Conservation (phyloP, 2,888 invertebrate genomes). For the Diaprepes abbreviatus region DNA sequence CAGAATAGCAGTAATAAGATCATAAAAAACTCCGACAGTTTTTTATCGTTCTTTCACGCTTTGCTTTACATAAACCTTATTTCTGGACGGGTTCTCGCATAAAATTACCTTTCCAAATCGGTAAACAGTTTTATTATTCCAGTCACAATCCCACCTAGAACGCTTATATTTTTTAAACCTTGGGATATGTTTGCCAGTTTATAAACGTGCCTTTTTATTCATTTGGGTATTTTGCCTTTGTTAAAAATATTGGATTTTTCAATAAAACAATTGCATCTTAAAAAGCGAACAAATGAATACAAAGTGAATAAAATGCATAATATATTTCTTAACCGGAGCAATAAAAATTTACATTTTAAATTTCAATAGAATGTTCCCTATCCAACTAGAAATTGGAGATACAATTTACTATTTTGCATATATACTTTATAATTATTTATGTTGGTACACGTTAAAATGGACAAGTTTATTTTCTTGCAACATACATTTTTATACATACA, state of each 20-base stretch:
- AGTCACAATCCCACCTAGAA: conserved; percentile 27
- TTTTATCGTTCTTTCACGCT: conserved; percentile 25
- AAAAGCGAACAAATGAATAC: not conserved
- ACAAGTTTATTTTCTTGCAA: too few relatives aligned
- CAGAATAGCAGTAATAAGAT: not conserved
- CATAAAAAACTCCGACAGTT: conserved; percentile 22
- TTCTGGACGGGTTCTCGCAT: conserved; percentile 41
- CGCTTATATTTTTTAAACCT: conserved; percentile 17
- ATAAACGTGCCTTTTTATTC: conserved; percentile 30
- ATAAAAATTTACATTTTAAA: too few relatives aligned
- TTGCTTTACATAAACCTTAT: conserved; percentile 39
- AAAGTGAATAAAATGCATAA: too few relatives aligned
- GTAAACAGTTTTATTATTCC: conserved; percentile 45
- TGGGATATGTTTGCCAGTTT: conserved; percentile 21
- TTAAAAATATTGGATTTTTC: not conserved
- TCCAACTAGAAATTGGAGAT: too few relatives aligned
- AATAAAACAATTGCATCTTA: not conserved
- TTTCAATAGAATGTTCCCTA: too few relatives aligned
- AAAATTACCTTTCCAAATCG: conserved; percentile 42
- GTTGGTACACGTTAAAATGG: too few relatives aligned
- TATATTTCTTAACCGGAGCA: too few relatives aligned
- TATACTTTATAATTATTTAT: too few relatives aligned
- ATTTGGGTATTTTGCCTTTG: conserved; percentile 15
- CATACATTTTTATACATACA: too few relatives aligned
- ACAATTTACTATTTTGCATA: too few relatives aligned